A percentile compares a stretch with the other conserved stretches of the same genome.
Conservation (phyloP, 2,797 vertebrate species). For the Pogonophryne albipinna region DNA sequence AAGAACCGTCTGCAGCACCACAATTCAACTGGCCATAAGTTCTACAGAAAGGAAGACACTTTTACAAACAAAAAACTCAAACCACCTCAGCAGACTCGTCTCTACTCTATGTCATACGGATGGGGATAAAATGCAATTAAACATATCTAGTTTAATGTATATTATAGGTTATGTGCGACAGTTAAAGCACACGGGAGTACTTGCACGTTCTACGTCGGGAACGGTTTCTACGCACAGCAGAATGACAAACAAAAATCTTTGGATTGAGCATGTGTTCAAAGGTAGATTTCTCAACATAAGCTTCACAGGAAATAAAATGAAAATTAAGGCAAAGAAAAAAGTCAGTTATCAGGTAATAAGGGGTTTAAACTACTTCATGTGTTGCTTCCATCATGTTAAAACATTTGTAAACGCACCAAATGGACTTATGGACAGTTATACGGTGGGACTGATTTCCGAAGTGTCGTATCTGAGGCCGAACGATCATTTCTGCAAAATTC, state of each 20-base stretch:
- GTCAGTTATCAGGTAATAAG: slow-evolving; percentile 26
- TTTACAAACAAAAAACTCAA: slow-evolving; percentile 62
- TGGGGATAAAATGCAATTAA: slow-evolving; percentile 70
- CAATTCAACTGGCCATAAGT: slow-evolving; percentile 73
- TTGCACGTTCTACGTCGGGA: slow-evolving; percentile 74
- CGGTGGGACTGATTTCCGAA: slow-evolving; percentile 23
- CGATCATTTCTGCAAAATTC: slow-evolving; percentile 25
- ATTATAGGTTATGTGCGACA: slow-evolving; percentile 73
- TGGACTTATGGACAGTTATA: slow-evolving; percentile 24
- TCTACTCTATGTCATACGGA: slow-evolving; percentile 72
- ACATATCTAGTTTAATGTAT: slow-evolving; percentile 71
- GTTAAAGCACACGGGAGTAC: slow-evolving; percentile 70
- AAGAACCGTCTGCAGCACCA: slow-evolving; percentile 71
- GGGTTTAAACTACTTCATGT: slow-evolving; percentile 35
- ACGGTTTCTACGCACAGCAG: slow-evolving; percentile 75
- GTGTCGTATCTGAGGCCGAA: slow-evolving; percentile 33
- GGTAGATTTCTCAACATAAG: slow-evolving; percentile 71
- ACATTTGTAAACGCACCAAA: slow-evolving; percentile 21
- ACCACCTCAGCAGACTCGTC: slow-evolving; percentile 71
- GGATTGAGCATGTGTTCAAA: slow-evolving; percentile 80
- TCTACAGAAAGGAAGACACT: slow-evolving; percentile 62
- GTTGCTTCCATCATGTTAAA: slow-evolving; percentile 38
- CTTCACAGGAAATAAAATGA: slow-evolving; percentile 59
- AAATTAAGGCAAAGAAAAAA: slow-evolving; percentile 47
- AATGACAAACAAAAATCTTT: slow-evolving; percentile 83